These are phyloP conservation scores for Conistra vaccinii DNA, from an alignment of 2,888 invertebrate genomes.

Conservation along the genomic window DNA sequence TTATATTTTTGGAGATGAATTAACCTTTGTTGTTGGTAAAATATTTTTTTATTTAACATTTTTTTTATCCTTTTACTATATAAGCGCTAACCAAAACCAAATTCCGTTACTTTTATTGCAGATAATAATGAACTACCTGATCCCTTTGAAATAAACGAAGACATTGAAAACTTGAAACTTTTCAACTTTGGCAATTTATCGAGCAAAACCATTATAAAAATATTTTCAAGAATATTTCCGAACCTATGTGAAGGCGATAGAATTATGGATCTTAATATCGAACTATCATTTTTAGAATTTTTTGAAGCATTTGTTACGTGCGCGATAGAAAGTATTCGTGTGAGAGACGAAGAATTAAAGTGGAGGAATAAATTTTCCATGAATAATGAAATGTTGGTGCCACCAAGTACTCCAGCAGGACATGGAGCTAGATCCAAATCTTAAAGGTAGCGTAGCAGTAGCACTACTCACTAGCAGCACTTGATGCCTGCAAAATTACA, in stretches of 20 bases:
- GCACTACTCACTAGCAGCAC: background rate
- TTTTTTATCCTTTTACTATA: background rate
- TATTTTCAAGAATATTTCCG: conserved; percentile 87
- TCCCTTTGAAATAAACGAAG: conserved; percentile 41
- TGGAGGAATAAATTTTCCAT: conserved; percentile 68
- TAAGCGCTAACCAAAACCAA: background rate
- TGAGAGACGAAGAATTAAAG: conserved; percentile 74
- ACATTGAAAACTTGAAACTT: conserved; percentile 70
- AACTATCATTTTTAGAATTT: conserved; percentile 91
- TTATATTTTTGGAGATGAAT: conserved; percentile 81
- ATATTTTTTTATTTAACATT: background rate
- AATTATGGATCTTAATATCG: conserved; percentile 87
- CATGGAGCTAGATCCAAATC: conserved; percentile 40
- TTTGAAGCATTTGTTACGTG: conserved; percentile 90
- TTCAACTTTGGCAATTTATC: conserved; percentile 83
- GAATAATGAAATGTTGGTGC: conserved; percentile 35
- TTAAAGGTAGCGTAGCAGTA: too few species aligned
- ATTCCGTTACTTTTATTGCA: conserved; percentile 60
- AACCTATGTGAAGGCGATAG: conserved; percentile 76
- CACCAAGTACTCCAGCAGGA: conserved; percentile 48
- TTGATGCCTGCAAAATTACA: background rate
- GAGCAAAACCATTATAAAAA: conserved; percentile 77
- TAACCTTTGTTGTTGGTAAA: conserved; percentile 79
- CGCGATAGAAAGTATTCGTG: conserved; percentile 80
- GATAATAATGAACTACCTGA: conserved; percentile 67